phyloP scores from a whole-genome alignment of 2,888 invertebrate genomes.

The Torymus aiolomorphi region DNA sequence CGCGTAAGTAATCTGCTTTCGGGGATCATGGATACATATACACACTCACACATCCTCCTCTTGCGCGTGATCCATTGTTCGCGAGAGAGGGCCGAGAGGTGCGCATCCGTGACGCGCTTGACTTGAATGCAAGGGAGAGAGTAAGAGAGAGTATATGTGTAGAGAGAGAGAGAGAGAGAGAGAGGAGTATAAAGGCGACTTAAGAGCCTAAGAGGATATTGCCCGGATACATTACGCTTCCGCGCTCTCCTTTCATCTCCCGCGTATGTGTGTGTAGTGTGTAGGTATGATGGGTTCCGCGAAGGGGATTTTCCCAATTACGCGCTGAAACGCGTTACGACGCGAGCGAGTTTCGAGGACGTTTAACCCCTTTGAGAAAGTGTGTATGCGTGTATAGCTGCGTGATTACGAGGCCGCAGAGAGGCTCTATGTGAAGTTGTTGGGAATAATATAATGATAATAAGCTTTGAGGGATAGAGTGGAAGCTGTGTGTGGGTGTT shows the following conservation, averaged over 20 bases:
- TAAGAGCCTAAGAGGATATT: slow-evolving; percentile 64
- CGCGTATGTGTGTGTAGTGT: neutral
- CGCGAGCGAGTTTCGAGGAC: neutral
- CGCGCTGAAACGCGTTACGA: neutral
- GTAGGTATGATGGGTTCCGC: neutral
- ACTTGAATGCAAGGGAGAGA: slow-evolving; percentile 15
- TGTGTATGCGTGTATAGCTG: no score
- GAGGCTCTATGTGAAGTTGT: no score
- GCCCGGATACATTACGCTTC: slow-evolving; percentile 12
- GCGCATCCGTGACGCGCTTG: slow-evolving; percentile 52
- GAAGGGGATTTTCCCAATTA: slow-evolving; percentile 54
- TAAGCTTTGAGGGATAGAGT: no score
- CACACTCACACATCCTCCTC: neutral
- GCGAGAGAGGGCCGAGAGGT: slow-evolving; percentile 20
- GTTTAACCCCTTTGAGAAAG: neutral
- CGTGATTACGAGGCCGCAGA: no score
- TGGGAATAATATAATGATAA: no score
- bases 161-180: slow-evolving; percentile 35
- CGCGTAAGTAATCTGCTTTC: slow-evolving; percentile 69
- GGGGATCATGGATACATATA: slow-evolving; percentile 64
- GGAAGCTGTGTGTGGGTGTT: no score
- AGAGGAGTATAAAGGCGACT: slow-evolving; percentile 54
- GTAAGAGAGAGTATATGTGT: no score
- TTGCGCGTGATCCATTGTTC: neutral
- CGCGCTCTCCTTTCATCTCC: neutral